These are phyloP conservation scores for Papilio aristodemus DNA, from an alignment of 1,140 invertebrate species.

Conservation along the genomic window DNA sequence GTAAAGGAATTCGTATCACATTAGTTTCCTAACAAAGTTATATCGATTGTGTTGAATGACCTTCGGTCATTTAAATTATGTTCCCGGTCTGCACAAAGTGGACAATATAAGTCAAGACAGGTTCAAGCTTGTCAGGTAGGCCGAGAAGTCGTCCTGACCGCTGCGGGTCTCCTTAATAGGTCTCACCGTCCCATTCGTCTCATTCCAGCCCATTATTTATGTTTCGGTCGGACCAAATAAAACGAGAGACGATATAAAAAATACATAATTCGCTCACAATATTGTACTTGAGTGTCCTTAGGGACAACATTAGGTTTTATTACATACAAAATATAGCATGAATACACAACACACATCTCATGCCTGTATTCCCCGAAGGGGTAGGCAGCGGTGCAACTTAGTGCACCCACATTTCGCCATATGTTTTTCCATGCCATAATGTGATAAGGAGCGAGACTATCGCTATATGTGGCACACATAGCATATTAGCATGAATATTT, in stretches of 20 bases:
- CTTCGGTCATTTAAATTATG: not conserved
- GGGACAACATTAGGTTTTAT: too few relatives aligned
- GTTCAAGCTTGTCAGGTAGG: constrained; percentile 14
- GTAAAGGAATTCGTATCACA: too few relatives aligned
- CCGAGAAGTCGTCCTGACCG: not conserved
- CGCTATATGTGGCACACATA: too few relatives aligned
- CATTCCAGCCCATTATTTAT: not conserved
- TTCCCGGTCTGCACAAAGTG: not conserved
- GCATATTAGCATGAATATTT: too few relatives aligned
- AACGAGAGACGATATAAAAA: not conserved
- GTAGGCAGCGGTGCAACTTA: too few relatives aligned
- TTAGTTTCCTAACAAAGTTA: constrained; percentile 7
- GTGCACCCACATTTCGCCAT: too few relatives aligned
- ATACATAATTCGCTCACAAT: not conserved
- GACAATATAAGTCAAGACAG: constrained; percentile 11
- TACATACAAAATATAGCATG: too few relatives aligned
- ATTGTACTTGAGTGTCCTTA: not conserved
- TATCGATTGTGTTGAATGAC: too few relatives aligned
- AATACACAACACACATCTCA: too few relatives aligned
- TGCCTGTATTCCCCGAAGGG: too few relatives aligned
- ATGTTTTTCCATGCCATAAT: too few relatives aligned
- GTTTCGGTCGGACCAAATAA: not conserved
- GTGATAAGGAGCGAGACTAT: too few relatives aligned
- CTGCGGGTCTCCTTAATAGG: not conserved
- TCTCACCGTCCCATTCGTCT: not conserved